Evolutionary conservation across 2,888 invertebrate genomes (phyloP), one percentile per base, ranked within the genome.

Genomic region (Polyommatus icarus): DNA sequence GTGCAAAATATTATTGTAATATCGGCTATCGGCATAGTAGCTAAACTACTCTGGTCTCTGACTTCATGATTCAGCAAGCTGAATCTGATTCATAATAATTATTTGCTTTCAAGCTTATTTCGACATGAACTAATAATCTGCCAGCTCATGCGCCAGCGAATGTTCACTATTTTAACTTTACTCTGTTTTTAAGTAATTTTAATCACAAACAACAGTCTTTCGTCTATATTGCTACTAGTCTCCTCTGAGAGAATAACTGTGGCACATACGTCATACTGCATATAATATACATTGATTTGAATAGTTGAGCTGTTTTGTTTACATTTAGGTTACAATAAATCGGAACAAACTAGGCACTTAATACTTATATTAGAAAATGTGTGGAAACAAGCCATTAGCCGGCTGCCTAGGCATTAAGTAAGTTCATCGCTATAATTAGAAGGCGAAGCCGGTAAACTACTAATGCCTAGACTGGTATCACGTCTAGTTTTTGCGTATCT

Each of bases 401-500:
- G 54, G 54, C 54, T 7, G 67, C 15, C 61, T 61, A 61, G 12
- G 61, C 12, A 24, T 67, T 67, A 67, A 29, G 15, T 67, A 67
- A 67, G 67, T 67, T 67, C 67, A 15, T 32, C 67, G 67, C 67
- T 67, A 67, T 67, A 67, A 67, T 67, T 32, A 67, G 67, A 67
- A 67, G 67, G 67, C 67, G 29, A 67, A 79, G 79, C 79, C 79
- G 61, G 61, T 24, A 61, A 61, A 61, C 61, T 61, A n/a, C 24
- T 61, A 61, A 61, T 80, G 79, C 78, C 78, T 79, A 79, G 80
- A 80, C 80, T 80, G 77, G 79, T 75, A 77, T 73, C 76, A 82
- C 83, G 83, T 84, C 84, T 84, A 81, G 88, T 89, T 91, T 90
- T 91, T 89, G 87, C 82, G 80, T 83, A 83, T 83, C 84, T 89